Conservation (phyloP, 2,888 invertebrate species). For the Catocala sponsa region DNA sequence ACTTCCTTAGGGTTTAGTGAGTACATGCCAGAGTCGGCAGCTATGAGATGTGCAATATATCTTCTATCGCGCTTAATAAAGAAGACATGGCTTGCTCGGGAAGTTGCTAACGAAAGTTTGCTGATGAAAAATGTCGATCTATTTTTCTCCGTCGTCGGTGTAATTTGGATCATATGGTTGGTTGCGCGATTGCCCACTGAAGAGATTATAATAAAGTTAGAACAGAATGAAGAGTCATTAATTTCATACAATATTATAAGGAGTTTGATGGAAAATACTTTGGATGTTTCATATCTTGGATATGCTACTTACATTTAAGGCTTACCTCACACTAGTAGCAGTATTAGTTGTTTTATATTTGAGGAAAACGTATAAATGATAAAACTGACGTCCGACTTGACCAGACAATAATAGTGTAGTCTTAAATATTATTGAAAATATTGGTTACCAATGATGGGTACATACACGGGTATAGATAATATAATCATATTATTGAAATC, state of each 20-base stretch:
- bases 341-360: no score
- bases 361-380: no score
- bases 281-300: slow-evolving; percentile 47
- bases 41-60: slow-evolving; percentile 47
- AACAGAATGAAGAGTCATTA: slow-evolving; percentile 69
- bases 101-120: slow-evolving; percentile 58
- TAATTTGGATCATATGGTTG: slow-evolving; percentile 78
- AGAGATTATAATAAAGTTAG: slow-evolving; percentile 75
- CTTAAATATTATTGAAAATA: no score
- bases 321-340: no score
- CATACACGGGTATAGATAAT: no score
- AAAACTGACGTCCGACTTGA: no score
- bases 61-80: slow-evolving; percentile 49
- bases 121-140: slow-evolving; percentile 74
- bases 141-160: slow-evolving; percentile 75
- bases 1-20: slow-evolving; percentile 49
- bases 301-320: slow-evolving; percentile 17
- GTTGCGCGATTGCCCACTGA: slow-evolving; percentile 72
- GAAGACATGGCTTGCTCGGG: slow-evolving; percentile 39
- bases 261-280: slow-evolving; percentile 60
- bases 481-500: no score
- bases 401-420: no score
- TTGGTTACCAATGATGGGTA: no score
- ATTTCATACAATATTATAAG: slow-evolving; percentile 66
- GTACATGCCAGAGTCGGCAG: slow-evolving; percentile 33